phyloP scores from a whole-genome alignment of 2,888 invertebrate genomes.

The Syritta pipiens region DNA sequence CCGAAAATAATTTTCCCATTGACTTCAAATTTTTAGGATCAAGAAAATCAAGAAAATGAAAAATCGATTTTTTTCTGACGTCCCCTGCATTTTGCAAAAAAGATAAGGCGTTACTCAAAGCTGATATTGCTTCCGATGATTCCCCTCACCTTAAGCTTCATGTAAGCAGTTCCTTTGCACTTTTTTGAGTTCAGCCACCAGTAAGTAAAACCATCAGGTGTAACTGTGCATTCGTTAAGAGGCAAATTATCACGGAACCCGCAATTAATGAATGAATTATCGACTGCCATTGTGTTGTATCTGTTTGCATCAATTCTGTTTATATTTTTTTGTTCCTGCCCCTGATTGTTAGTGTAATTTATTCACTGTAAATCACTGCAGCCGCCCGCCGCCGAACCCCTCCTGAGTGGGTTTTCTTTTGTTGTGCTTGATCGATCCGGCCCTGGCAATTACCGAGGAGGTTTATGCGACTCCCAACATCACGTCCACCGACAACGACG shows the following conservation, averaged over 20 bases:
- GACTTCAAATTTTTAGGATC: too few species aligned
- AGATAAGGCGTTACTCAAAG: too few species aligned
- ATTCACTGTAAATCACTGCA: constrained; percentile 54
- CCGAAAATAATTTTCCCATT: too few species aligned
- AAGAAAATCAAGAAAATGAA: too few species aligned
- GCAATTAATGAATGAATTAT: constrained; percentile 64
- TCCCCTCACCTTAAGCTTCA: too few species aligned
- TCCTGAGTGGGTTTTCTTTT: too few species aligned
- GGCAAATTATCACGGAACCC: constrained; percentile 44
- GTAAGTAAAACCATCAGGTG: constrained; percentile 24
- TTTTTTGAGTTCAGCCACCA: background rate
- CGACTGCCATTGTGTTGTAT: constrained; percentile 50
- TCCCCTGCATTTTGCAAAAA: too few species aligned
- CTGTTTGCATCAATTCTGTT: constrained; percentile 46
- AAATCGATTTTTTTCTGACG: too few species aligned
- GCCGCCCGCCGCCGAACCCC: background rate
- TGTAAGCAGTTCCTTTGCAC: too few species aligned
- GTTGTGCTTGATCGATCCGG: constrained; percentile 48
- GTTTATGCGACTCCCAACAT: constrained; percentile 1
- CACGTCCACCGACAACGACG: constrained; percentile 18
- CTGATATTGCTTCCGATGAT: too few species aligned
- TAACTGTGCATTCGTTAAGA: constrained; percentile 9
- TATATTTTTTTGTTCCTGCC: too few species aligned
- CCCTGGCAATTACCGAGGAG: constrained; percentile 37
- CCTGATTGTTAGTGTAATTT: constrained; percentile 45